phyloP scores from a whole-genome alignment of 2,888 invertebrate genomes.

The Mycalesis mineus region DNA sequence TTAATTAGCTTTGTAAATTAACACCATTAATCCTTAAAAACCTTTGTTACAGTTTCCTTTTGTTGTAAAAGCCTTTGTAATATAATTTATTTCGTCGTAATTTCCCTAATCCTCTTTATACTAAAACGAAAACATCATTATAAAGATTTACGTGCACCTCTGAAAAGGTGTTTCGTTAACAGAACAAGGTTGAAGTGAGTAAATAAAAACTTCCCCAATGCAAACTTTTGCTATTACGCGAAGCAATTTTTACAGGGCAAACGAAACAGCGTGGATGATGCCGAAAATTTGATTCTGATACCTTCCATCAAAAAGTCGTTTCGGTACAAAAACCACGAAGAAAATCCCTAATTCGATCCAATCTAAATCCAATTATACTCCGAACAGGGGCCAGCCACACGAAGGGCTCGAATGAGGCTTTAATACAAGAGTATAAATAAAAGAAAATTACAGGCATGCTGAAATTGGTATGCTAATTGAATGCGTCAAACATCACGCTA shows the following conservation, averaged over 20 bases:
- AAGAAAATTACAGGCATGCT: slow-evolving; percentile 4
- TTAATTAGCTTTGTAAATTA: slow-evolving; percentile 35
- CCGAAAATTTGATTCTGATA: slow-evolving; percentile 66
- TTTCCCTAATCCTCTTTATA: slow-evolving; percentile 38
- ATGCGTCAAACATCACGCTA: slow-evolving; percentile 7
- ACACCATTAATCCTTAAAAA: slow-evolving; percentile 47
- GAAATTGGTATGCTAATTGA: slow-evolving; percentile 9
- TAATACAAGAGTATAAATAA: slow-evolving; percentile 5
- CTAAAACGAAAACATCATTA: slow-evolving; percentile 31
- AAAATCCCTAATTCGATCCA: slow-evolving; percentile 70
- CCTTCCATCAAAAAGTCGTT: slow-evolving; percentile 70
- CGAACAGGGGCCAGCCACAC: slow-evolving; percentile 50
- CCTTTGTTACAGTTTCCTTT: slow-evolving; percentile 42
- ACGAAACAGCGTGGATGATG: slow-evolving; percentile 25
- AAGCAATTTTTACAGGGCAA: slow-evolving; percentile 25
- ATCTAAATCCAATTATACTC: slow-evolving; percentile 73
- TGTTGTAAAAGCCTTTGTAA: slow-evolving; percentile 39
- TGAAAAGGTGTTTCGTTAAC: not conserved
- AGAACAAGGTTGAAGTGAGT: slow-evolving; percentile 3
- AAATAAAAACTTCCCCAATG: slow-evolving; percentile 18
- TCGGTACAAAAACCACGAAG: slow-evolving; percentile 65
- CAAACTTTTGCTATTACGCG: slow-evolving; percentile 30
- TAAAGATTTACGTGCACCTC: slow-evolving; percentile 20
- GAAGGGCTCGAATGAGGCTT: slow-evolving; percentile 30
- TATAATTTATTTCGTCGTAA: slow-evolving; percentile 40